Evolutionary conservation across 2,113 vertebrate species (phyloP).

Genomic region (Suricata suricatta): DNA sequence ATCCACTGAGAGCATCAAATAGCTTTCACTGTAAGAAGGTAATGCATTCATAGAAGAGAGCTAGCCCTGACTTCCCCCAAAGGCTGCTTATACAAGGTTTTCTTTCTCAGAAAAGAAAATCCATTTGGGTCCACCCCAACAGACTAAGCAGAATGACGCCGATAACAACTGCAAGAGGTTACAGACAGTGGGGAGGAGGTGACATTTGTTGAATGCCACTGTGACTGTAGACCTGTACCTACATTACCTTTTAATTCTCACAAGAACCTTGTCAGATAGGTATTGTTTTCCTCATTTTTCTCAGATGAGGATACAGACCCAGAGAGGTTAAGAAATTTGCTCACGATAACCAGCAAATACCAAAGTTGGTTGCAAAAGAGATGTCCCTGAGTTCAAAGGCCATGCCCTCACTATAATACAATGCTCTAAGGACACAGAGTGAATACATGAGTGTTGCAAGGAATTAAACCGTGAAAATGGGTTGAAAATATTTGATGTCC

Average conservation of each 20-base stretch:
- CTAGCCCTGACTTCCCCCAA: not conserved
- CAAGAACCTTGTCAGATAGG: not conserved
- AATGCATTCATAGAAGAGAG: not conserved
- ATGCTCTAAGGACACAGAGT: not conserved
- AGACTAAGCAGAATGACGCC: not conserved
- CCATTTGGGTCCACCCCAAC: not conserved
- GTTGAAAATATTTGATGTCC: not conserved
- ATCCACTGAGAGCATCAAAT: not conserved
- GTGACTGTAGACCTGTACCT: not conserved
- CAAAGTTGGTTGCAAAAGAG: not conserved
- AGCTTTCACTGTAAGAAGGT: not conserved
- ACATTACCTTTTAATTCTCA: not conserved
- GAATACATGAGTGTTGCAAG: not conserved
- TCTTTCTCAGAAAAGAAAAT: not conserved
- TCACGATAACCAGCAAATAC: not conserved
- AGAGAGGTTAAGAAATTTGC: conserved; percentile 7
- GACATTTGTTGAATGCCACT: not conserved
- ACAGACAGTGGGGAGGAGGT: not conserved
- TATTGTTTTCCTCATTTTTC: not conserved
- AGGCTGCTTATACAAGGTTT: not conserved
- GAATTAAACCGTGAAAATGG: not conserved
- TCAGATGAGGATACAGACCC: not conserved
- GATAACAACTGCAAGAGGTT: not conserved
- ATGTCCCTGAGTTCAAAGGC: not conserved
- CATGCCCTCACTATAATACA: not conserved